Conservation (phyloP, 1,140 invertebrate genomes). For the Pseudomyrmex flavicornis region DNA sequence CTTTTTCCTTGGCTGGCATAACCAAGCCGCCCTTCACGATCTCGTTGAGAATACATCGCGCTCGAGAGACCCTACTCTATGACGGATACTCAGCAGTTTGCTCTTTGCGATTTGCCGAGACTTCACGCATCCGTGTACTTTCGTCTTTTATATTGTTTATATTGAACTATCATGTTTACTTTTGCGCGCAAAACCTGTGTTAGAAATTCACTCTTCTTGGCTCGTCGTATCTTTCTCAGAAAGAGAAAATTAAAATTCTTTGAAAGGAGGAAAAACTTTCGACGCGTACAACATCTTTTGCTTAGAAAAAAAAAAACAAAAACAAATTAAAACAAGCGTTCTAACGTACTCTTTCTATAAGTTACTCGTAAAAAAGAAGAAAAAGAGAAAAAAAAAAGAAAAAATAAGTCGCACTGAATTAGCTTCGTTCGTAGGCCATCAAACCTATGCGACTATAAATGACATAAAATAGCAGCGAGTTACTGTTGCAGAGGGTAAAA, state of each 20-base stretch:
- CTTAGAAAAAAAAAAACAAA: background rate
- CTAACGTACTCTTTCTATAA: too few relatives aligned
- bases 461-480: slow-evolving; percentile 46
- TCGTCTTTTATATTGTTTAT: slow-evolving; percentile 3
- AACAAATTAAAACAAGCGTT: background rate
- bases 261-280: too few relatives aligned
- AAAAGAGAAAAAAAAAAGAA: background rate
- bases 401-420: slow-evolving; percentile 27
- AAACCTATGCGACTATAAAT: slow-evolving; percentile 40
- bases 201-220: background rate
- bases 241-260: slow-evolving; percentile 18
- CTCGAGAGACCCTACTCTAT: background rate
- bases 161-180: background rate
- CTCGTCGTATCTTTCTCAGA: background rate
- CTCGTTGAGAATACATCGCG: background rate
- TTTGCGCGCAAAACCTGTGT: slow-evolving; percentile 11
- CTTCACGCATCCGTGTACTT: background rate
- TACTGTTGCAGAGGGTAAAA: slow-evolving; percentile 43
- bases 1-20: slow-evolving; percentile 6
- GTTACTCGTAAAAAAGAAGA: background rate
- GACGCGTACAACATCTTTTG: background rate
- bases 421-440: slow-evolving; percentile 17
- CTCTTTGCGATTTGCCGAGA: background rate
- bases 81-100: background rate
- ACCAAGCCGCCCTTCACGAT: background rate